Conservation (phyloP, 1,140 invertebrate species). For the Pteromalus puparum region DNA sequence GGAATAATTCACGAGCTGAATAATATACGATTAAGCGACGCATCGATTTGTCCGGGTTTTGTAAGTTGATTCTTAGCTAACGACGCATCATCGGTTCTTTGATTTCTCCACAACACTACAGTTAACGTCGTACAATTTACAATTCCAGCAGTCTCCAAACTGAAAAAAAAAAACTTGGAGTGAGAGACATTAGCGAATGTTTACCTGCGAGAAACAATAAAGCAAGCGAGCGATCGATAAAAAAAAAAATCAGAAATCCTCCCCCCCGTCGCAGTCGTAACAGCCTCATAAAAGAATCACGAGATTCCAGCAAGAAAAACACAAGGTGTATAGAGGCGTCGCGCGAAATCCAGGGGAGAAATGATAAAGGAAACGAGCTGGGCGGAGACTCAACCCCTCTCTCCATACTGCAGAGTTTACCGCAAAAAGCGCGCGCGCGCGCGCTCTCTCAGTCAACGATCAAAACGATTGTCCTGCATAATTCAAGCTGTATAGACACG, state of each 20-base stretch:
- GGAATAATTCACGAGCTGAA: too few species aligned
- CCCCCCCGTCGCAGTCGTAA: neutral
- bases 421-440: slow-evolving; percentile 19
- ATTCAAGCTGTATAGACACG: slow-evolving; percentile 51
- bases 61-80: too few species aligned
- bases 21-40: too few species aligned
- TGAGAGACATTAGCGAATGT: neutral
- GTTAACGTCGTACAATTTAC: too few species aligned
- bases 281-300: neutral
- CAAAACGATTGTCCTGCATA: slow-evolving; percentile 56
- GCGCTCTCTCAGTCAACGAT: slow-evolving; percentile 26
- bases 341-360: slow-evolving; percentile 12
- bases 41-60: too few species aligned
- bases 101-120: too few species aligned
- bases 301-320: neutral
- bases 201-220: neutral
- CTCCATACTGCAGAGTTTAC: slow-evolving; percentile 9
- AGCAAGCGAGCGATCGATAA: neutral
- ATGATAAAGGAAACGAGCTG: slow-evolving; percentile 40
- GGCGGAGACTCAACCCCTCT: slow-evolving; percentile 25
- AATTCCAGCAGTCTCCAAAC: neutral
- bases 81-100: too few species aligned
- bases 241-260: neutral
- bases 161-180: too few species aligned
- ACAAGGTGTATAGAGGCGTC: neutral